A percentile compares a stretch with the other conserved stretches of the same genome.
These are phyloP conservation scores for Capromys pilorides DNA, from an alignment of 2,797 vertebrate species.

Conservation along the genomic window DNA sequence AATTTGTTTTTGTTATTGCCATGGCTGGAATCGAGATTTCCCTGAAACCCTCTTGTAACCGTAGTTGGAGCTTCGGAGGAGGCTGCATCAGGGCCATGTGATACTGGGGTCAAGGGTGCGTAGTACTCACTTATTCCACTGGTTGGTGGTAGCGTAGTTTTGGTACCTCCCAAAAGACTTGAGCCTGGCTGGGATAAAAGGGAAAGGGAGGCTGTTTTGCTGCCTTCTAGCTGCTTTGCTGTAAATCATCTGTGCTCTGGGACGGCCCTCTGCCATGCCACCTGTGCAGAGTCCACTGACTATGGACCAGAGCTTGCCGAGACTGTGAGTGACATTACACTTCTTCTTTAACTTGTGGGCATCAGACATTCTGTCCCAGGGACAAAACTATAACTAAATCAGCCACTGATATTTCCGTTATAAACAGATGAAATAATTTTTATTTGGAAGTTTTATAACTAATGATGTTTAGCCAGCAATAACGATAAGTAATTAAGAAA, in stretches of 20 bases:
- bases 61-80: neutral
- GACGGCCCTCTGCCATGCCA: neutral
- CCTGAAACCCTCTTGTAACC: neutral
- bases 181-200: neutral
- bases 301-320: neutral
- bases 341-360: neutral
- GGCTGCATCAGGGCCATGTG: neutral
- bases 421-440: neutral
- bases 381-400: neutral
- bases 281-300: too few relatives aligned
- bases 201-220: neutral
- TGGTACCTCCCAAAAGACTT: neutral
- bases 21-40: neutral
- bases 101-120: neutral
- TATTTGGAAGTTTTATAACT: neutral
- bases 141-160: neutral
- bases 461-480: neutral
- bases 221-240: neutral
- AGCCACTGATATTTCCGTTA: neutral
- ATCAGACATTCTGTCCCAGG: neutral
- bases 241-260: neutral
- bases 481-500: neutral
- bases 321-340: neutral
- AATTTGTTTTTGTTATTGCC: neutral
- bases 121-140: neutral